These are phyloP conservation scores for Lacerta bilineata DNA, from an alignment of 2,797 vertebrate genomes.

Conservation along the genomic window DNA sequence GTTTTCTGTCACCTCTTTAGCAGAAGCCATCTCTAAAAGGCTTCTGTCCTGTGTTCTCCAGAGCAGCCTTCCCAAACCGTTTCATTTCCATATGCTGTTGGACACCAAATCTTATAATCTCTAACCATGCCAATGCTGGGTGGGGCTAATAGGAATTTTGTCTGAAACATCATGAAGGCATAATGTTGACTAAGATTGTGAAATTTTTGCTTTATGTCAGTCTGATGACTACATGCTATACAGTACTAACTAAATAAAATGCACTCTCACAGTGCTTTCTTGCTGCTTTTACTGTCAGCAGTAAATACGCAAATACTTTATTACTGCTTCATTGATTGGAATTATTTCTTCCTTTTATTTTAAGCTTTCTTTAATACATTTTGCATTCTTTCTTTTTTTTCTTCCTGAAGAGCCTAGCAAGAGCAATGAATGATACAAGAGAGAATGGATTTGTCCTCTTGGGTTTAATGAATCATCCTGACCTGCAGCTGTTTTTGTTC, in stretches of 20 bases:
- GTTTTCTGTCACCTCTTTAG: background rate
- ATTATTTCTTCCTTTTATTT: too few relatives aligned
- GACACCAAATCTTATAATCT: too few relatives aligned
- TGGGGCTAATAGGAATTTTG: too few relatives aligned
- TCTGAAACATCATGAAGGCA: too few relatives aligned
- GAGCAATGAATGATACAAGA: slow-evolving; percentile 63
- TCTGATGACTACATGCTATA: too few relatives aligned
- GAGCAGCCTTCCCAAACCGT: background rate
- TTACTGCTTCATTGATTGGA: background rate
- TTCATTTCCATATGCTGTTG: too few relatives aligned
- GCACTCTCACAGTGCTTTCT: background rate
- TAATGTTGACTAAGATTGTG: too few relatives aligned
- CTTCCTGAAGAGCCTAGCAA: slow-evolving; percentile 34
- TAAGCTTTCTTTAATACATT: background rate
- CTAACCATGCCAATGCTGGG: too few relatives aligned
- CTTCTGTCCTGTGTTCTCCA: background rate
- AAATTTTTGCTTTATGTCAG: too few relatives aligned
- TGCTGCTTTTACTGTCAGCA: background rate
- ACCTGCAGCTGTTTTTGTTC: slow-evolving; percentile 56
- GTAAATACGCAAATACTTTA: too few relatives aligned
- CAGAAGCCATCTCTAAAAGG: background rate
- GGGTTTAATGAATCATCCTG: slow-evolving; percentile 46
- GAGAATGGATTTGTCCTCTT: slow-evolving; percentile 65
- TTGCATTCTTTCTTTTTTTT: slow-evolving; percentile 6
- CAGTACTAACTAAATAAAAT: too few relatives aligned